These are phyloP conservation scores for Helicorthomorpha holstii DNA, from an alignment of 1,140 invertebrate species.

Conservation along the genomic window DNA sequence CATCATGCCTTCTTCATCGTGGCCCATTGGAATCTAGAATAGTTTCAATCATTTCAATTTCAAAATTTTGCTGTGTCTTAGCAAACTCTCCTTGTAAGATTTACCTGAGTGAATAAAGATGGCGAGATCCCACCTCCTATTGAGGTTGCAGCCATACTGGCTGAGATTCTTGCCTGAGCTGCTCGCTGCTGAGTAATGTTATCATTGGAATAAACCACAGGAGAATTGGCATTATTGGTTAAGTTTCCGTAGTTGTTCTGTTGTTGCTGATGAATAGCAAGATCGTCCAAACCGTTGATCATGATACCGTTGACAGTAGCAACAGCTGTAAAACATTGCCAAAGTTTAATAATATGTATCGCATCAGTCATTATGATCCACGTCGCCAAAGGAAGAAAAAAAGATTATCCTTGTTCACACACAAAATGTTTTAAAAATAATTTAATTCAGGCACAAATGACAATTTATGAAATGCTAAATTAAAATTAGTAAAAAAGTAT, in stretches of 20 bases:
- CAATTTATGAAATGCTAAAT: too few relatives aligned
- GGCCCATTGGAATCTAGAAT: too few relatives aligned
- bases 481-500: too few relatives aligned
- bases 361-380: too few relatives aligned
- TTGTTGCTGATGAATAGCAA: constrained; percentile 37
- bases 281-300: constrained; percentile 55
- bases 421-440: too few relatives aligned
- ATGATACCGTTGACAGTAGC: constrained; percentile 65
- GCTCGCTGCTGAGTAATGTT: constrained; percentile 41
- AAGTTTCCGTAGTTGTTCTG: constrained; percentile 13
- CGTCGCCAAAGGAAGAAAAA: too few relatives aligned
- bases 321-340: constrained; percentile 31
- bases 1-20: too few relatives aligned
- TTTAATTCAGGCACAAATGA: too few relatives aligned
- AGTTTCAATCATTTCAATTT: too few relatives aligned
- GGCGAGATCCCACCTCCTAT: constrained; percentile 55
- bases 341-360: not conserved
- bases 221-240: constrained; percentile 29
- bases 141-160: constrained; percentile 43
- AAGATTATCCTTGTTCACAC: too few relatives aligned
- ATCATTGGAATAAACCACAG: constrained; percentile 32
- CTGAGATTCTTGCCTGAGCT: constrained; percentile 35
- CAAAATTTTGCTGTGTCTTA: too few relatives aligned
- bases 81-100: too few relatives aligned
- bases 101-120: constrained; percentile 36